Conservation (phyloP, 2,113 vertebrate genomes). For the Scomber japonicus region DNA sequence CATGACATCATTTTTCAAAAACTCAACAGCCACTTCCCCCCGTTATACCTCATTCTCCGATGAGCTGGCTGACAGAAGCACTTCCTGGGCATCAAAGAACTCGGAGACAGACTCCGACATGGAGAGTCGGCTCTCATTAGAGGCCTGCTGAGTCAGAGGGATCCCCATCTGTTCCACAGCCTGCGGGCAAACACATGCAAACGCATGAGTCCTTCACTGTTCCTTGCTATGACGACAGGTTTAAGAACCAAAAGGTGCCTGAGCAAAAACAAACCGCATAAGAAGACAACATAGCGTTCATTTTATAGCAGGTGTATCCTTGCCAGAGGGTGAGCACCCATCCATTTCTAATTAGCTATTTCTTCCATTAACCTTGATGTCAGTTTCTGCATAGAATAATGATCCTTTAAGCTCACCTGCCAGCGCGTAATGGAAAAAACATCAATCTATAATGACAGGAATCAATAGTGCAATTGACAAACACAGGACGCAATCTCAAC, state of each 20-base stretch:
- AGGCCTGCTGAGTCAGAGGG: constrained; percentile 95
- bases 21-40: background rate
- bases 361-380: constrained; percentile 70
- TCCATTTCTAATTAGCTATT: constrained; percentile 66
- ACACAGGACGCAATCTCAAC: constrained; percentile 49
- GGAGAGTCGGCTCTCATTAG: constrained; percentile 97
- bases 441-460: constrained; percentile 50
- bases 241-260: constrained; percentile 32
- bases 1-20: background rate
- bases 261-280: constrained; percentile 38
- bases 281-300: constrained; percentile 26
- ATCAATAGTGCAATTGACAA: constrained; percentile 71
- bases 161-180: constrained; percentile 91
- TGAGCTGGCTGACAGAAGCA: constrained; percentile 97
- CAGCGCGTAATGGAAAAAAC: constrained; percentile 35
- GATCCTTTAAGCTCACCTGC: constrained; percentile 58
- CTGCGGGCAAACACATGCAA: constrained; percentile 80
- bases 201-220: constrained; percentile 45
- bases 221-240: constrained; percentile 38
- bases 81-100: constrained; percentile 99
- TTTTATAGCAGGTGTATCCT: constrained; percentile 44
- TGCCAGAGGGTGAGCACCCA: constrained; percentile 43
- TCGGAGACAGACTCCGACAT: constrained; percentile 99
- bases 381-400: constrained; percentile 58
- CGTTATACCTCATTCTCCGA: constrained; percentile 95